A percentile compares a stretch with the other conserved stretches of the same genome.
These are phyloP conservation scores for Psephotus haematonotus DNA, from an alignment of 2,113 vertebrate genomes.

Conservation along the genomic window DNA sequence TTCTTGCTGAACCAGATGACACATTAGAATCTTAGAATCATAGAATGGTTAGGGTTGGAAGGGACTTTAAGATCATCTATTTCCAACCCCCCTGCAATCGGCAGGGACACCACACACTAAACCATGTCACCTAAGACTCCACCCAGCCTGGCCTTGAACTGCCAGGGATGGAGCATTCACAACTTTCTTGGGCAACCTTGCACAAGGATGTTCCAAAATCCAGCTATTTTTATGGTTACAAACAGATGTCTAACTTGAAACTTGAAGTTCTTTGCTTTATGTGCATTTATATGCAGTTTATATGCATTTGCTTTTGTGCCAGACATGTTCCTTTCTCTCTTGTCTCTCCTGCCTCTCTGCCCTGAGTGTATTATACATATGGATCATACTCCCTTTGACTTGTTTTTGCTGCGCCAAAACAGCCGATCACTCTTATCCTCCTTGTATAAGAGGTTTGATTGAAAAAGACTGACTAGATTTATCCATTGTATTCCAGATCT, in stretches of 20 bases:
- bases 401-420: neutral
- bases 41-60: neutral
- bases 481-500: neutral
- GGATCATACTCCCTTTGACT: neutral
- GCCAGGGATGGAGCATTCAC: neutral
- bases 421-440: neutral
- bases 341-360: neutral
- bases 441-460: neutral
- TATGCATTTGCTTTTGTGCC: neutral
- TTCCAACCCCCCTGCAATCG: neutral
- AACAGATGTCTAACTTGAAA: neutral
- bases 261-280: neutral
- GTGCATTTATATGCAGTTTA: neutral
- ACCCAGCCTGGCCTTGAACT: neutral
- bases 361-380: neutral
- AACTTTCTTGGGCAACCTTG: neutral
- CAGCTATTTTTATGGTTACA: neutral
- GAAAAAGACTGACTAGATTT: neutral
- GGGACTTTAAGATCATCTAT: neutral
- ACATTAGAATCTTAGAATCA: neutral
- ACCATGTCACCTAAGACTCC: neutral
- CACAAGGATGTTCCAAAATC: neutral
- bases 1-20: neutral
- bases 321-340: neutral
- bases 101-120: neutral